A percentile compares a stretch with the other conserved stretches of the same genome.
Evolutionary conservation across 2,888 invertebrate species (phyloP).

Genomic region (Vannuccia rotundouncinata): DNA sequence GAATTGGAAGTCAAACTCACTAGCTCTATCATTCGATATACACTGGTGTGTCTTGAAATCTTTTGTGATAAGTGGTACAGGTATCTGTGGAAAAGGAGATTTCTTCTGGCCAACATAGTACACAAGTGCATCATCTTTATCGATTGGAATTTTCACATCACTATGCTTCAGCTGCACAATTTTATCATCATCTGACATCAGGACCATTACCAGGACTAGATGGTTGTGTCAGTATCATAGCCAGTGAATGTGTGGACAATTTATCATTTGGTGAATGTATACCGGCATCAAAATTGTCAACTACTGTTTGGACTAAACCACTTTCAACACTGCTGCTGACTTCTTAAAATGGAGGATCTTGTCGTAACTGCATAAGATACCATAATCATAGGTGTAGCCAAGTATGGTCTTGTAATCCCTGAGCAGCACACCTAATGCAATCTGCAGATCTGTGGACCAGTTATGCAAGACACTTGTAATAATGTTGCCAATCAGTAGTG

Average conservation of each 20-base stretch:
- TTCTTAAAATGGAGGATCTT: conserved; percentile 29
- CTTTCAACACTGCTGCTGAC: conserved; percentile 1
- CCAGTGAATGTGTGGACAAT: conserved; percentile 31
- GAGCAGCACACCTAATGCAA: conserved; percentile 28
- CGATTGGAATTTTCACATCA: too few relatives aligned
- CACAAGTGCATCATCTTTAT: too few relatives aligned
- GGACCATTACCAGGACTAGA: too few relatives aligned
- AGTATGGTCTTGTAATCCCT: conserved; percentile 19
- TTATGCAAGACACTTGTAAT: conserved; percentile 23
- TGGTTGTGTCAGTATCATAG: conserved; percentile 29
- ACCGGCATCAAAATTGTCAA: conserved; percentile 33
- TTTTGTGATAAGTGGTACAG: too few relatives aligned
- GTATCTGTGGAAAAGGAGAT: too few relatives aligned
- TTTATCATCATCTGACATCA: too few relatives aligned
- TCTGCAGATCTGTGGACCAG: conserved; percentile 28
- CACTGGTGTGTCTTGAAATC: too few relatives aligned
- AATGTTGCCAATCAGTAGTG: conserved; percentile 16
- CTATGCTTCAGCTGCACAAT: too few relatives aligned
- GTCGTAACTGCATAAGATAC: conserved; percentile 30
- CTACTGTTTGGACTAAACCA: conserved; percentile 28
- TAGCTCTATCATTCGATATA: too few relatives aligned
- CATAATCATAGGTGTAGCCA: conserved; percentile 18
- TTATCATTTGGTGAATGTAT: conserved; percentile 29
- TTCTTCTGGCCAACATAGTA: too few relatives aligned
- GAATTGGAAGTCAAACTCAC: too few relatives aligned